A percentile compares a stretch with the other conserved stretches of the same genome.
Conservation (phyloP, 2,113 vertebrate genomes). For the Balaenoptera acutorostrata region DNA sequence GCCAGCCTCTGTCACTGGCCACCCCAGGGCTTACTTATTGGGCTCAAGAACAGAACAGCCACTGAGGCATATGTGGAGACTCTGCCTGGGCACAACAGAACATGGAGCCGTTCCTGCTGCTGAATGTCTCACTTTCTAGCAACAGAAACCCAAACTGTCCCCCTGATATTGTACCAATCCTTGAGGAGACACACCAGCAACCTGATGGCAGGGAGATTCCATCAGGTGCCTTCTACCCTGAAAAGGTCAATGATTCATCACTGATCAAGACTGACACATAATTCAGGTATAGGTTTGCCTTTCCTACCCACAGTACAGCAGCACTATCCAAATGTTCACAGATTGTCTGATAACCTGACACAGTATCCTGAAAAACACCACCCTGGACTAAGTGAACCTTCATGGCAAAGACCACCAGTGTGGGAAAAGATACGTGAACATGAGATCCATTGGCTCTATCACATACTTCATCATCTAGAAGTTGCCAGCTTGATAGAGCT, state of each 20-base stretch:
- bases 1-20: neutral
- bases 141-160: neutral
- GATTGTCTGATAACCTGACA: neutral
- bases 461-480: too few species aligned
- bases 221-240: neutral
- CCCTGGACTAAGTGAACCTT: neutral
- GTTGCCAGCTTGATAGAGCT: neutral
- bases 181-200: neutral
- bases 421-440: neutral
- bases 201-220: neutral
- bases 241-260: neutral
- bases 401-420: neutral
- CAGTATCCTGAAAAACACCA: neutral
- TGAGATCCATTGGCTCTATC: neutral
- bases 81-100: neutral
- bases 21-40: neutral
- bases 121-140: neutral
- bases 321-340: neutral
- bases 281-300: neutral
- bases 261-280: neutral
- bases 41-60: neutral
- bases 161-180: neutral
- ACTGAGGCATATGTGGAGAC: neutral
- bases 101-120: neutral
- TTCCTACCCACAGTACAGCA: neutral